Conservation (phyloP, 2,888 invertebrate species). For the Apomyelois bistriatella region DNA sequence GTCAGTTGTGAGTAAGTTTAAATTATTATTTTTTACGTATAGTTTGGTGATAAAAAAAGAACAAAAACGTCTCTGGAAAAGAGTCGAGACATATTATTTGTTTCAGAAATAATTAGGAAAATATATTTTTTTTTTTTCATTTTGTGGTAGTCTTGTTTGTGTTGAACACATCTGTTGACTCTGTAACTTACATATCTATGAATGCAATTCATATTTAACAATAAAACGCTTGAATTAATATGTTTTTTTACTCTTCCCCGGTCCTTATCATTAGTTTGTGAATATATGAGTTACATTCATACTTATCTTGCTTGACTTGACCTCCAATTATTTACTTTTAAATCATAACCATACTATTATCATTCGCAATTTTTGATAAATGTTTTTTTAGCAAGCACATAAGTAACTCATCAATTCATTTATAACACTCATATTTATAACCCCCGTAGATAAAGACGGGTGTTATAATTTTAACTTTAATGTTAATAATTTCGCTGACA, state of each 20-base stretch:
- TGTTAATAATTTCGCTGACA: too few relatives aligned
- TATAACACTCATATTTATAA: background rate
- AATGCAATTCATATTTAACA: constrained; percentile 75
- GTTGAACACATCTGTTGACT: constrained; percentile 9
- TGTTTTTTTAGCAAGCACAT: background rate
- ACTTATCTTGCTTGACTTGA: constrained; percentile 23
- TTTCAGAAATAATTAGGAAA: too few relatives aligned
- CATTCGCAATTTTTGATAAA: background rate
- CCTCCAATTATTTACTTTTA: constrained; percentile 11
- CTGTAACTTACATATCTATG: constrained; percentile 36
- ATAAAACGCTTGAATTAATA: constrained; percentile 62
- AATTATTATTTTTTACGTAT: too few relatives aligned
- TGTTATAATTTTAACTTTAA: too few relatives aligned
- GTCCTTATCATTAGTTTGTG: constrained; percentile 37
- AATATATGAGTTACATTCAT: constrained; percentile 78
- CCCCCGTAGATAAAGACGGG: background rate
- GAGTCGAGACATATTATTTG: too few relatives aligned
- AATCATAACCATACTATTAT: background rate
- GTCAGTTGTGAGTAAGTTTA: too few relatives aligned
- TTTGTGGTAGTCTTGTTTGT: background rate
- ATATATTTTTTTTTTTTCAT: background rate
- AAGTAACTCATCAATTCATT: background rate
- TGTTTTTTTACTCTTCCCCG: constrained; percentile 44
- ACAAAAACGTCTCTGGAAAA: too few relatives aligned
- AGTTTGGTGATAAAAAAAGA: too few relatives aligned